Base-by-base conservation (phyloP, 2,113 vertebrate genomes). In the Anolis sagrei region DNA sequence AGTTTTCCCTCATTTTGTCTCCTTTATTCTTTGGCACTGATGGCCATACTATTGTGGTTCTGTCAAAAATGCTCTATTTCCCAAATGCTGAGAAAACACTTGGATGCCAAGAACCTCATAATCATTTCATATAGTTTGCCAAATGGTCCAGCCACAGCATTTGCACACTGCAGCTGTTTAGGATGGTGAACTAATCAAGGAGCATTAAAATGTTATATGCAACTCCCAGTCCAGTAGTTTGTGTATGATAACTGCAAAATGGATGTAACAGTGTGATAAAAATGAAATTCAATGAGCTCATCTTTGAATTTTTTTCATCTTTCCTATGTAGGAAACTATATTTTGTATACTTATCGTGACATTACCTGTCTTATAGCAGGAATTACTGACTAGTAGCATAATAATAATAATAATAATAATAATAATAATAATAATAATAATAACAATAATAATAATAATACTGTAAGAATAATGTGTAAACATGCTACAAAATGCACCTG, bases 71-170 rank as follows among this genome's bases (percentile, higher is more conserved):
- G 51, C 51, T 61, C n/a, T 83, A 64, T 62, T 81, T 87, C 83
- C 39, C 73, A 77, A 81, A 80, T 76, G 78, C 68, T 62, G 54
- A 82, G 39, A 73, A 85, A 62, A 74, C 51, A 64, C 34, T 16
- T 5, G 34, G 49, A 82, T 87, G 83, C 75, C 74, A 79, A 68
- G 78, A 73, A 48, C 51, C 61, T 74, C 78, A 82, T 79, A 68
- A 84, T 83, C 84, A 84, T 78, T 76, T 81, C 78, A 88, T 86
- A 66, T 49, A 54, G 58, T 73, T n/a, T 79, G 77, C 66, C 74
- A 87, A 87, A 61, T 39, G 64, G 51, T 58, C 76, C n/a, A 39
- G 73, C 25, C 58, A 62, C 49, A 62, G 80, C 70, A 83, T 75
- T 49, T 91, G 74, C 10, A 61, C 29, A 51, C 5, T 75, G 29